Conservation (phyloP, 2,888 invertebrate genomes). For the Lapara coniferarum region DNA sequence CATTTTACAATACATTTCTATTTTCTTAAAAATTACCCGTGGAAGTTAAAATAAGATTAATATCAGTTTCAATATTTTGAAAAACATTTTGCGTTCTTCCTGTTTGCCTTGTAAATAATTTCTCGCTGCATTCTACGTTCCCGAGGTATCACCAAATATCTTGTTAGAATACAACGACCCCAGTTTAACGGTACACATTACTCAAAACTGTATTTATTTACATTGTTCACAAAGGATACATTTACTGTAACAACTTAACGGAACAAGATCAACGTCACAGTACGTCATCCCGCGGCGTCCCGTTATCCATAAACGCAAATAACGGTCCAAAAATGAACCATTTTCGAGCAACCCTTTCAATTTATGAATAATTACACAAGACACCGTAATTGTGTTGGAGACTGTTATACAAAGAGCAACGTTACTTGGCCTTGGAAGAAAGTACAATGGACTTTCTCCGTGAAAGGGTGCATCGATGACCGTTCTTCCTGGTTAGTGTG, state of each 20-base stretch:
- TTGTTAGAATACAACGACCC: background rate
- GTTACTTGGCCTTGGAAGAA: conserved; percentile 72
- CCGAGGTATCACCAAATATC: background rate
- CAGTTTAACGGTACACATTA: conserved; percentile 22
- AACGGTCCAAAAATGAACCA: conserved; percentile 69
- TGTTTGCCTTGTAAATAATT: background rate
- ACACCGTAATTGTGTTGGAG: conserved; percentile 68
- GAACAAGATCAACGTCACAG: conserved; percentile 47
- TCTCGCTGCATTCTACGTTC: background rate
- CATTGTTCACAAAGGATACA: conserved; percentile 36
- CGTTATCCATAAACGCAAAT: conserved; percentile 68
- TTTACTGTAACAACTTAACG: conserved; percentile 43
- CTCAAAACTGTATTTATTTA: conserved; percentile 28
- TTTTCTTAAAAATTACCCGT: too few relatives aligned
- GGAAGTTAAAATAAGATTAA: too few relatives aligned
- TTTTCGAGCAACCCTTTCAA: conserved; percentile 76
- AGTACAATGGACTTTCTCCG: conserved; percentile 77
- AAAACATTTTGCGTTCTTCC: too few relatives aligned
- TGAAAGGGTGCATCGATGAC: conserved; percentile 55
- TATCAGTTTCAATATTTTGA: too few relatives aligned
- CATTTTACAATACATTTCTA: too few relatives aligned
- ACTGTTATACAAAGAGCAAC: conserved; percentile 72
- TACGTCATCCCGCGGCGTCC: conserved; percentile 50
- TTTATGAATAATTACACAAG: conserved; percentile 78
- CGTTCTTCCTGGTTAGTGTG: conserved; percentile 62